Conservation (phyloP, 2,888 invertebrate species). For the Phalangium opilio region DNA sequence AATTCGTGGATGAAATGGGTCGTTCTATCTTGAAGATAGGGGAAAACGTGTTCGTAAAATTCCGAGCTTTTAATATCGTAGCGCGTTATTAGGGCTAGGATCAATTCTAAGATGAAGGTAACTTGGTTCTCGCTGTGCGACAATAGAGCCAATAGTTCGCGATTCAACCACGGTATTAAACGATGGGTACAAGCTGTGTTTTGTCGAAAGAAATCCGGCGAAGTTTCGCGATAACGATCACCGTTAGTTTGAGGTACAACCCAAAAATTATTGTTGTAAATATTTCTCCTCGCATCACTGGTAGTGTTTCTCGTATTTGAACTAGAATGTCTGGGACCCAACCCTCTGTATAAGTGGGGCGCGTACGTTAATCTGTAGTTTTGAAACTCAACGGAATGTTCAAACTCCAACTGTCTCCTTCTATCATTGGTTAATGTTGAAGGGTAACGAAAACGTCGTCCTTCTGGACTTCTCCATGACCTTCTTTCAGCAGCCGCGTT, state of each 20-base stretch:
- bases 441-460: slow-evolving; percentile 28
- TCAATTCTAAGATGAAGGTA: slow-evolving; percentile 46
- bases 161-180: slow-evolving; percentile 69
- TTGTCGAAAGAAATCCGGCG: slow-evolving; percentile 39
- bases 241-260: slow-evolving; percentile 52
- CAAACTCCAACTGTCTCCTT: slow-evolving; percentile 14
- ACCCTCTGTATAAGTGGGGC: slow-evolving; percentile 11
- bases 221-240: slow-evolving; percentile 53
- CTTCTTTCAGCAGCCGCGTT: slow-evolving; percentile 6
- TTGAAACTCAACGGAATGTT: slow-evolving; percentile 3
- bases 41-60: slow-evolving; percentile 51
- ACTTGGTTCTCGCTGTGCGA: slow-evolving; percentile 33
- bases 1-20: slow-evolving; percentile 82
- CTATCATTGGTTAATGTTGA: slow-evolving; percentile 28
- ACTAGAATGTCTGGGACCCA: neutral
- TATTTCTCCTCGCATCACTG: slow-evolving; percentile 39
- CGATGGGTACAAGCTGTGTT: slow-evolving; percentile 65
- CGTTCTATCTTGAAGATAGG: slow-evolving; percentile 53
- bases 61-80: slow-evolving; percentile 34
- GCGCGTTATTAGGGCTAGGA: slow-evolving; percentile 50
- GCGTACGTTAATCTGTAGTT: slow-evolving; percentile 12
- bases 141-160: slow-evolving; percentile 59
- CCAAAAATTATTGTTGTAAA: slow-evolving; percentile 62
- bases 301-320: slow-evolving; percentile 23
- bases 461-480: slow-evolving; percentile 17